Conservation (phyloP, 2,113 vertebrate species). For the Rattus rattus region DNA sequence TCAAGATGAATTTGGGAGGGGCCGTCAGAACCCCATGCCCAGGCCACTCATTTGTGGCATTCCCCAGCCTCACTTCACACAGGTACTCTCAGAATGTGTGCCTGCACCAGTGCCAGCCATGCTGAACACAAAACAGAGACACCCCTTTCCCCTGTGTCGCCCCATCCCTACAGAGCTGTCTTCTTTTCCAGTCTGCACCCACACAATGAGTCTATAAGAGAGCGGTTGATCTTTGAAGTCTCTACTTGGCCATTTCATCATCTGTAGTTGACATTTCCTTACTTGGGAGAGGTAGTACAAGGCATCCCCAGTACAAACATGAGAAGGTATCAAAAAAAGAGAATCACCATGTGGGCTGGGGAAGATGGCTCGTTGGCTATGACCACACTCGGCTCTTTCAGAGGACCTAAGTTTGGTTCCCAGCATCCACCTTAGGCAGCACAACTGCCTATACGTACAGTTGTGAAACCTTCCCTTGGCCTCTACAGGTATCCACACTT, state of each 20-base stretch:
- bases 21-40: not conserved
- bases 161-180: not conserved
- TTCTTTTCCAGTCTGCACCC: not conserved
- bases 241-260: not conserved
- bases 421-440: not conserved
- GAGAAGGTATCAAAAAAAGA: not conserved
- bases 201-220: not conserved
- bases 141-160: not conserved
- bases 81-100: not conserved
- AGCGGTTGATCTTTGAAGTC: not conserved
- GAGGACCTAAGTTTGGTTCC: no score
- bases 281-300: not conserved
- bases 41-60: not conserved
- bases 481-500: not conserved
- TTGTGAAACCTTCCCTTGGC: not conserved
- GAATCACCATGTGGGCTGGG: not conserved
- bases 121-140: not conserved
- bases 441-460: not conserved
- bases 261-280: not conserved
- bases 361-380: not conserved
- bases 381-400: no score
- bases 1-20: not conserved
- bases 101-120: not conserved
- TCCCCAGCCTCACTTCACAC: not conserved
- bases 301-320: not conserved